Evolutionary conservation across 35 echinoderm and acorn worm genomes (phyloP).

Genomic region (Ophiothrix spiculata): DNA sequence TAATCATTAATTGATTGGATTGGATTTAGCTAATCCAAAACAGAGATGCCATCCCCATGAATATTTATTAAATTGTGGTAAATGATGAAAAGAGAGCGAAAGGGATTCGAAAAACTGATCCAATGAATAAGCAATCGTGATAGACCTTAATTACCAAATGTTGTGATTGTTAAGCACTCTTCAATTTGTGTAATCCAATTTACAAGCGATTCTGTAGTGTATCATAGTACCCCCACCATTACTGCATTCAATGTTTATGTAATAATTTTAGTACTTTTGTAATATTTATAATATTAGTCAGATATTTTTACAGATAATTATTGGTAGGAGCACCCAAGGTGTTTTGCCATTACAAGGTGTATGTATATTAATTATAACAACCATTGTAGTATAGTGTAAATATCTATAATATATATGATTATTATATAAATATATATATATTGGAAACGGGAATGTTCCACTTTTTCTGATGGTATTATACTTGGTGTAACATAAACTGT

Average conservation of each 20-base stretch:
- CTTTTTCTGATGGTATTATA: constrained; percentile 7
- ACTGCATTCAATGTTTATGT: neutral
- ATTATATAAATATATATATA: constrained; percentile 12
- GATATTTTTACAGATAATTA: constrained; percentile 13
- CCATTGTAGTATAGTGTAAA: neutral
- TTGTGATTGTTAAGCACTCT: too few relatives aligned
- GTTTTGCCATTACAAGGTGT: neutral
- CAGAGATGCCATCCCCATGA: too few relatives aligned
- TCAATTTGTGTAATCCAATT: too few relatives aligned
- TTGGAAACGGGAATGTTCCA: constrained; percentile 2
- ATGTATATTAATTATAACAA: constrained; percentile 17
- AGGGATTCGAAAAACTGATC: too few relatives aligned
- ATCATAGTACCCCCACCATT: neutral
- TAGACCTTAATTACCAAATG: too few relatives aligned
- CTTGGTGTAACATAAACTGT: neutral
- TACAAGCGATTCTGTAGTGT: neutral
- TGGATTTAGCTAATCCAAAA: too few relatives aligned
- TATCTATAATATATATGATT: neutral
- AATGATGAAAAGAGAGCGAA: too few relatives aligned
- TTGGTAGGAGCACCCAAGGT: constrained; percentile 8
- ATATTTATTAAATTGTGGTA: too few relatives aligned
- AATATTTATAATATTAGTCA: constrained; percentile 13
- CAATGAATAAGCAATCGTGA: too few relatives aligned
- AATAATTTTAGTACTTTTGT: constrained; percentile 13
- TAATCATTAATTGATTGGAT: too few relatives aligned